A percentile compares a stretch with the other conserved stretches of the same genome.
phyloP scores from a whole-genome alignment of 2,797 vertebrate species.

The Oryzias sinensis region DNA sequence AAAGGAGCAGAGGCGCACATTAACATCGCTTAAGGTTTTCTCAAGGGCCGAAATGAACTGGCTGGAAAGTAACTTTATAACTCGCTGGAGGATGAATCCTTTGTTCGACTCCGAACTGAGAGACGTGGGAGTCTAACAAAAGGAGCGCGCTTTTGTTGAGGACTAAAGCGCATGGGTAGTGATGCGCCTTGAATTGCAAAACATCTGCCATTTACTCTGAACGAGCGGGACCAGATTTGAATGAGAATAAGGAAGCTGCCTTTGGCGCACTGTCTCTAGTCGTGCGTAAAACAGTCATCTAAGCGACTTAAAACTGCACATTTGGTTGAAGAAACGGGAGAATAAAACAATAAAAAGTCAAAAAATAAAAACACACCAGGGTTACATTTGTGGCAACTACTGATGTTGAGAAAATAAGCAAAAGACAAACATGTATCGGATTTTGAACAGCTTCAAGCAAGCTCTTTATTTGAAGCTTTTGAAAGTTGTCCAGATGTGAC shows the following conservation, averaged over 20 bases:
- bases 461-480: too few relatives aligned
- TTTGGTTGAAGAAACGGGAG: slow-evolving; percentile 7
- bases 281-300: slow-evolving; percentile 53
- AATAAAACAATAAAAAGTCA: too few relatives aligned
- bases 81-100: slow-evolving; percentile 82
- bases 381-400: too few relatives aligned
- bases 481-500: too few relatives aligned
- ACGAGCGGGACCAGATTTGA: slow-evolving; percentile 73
- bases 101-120: slow-evolving; percentile 73
- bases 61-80: slow-evolving; percentile 87
- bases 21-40: slow-evolving; percentile 85
- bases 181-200: slow-evolving; percentile 84
- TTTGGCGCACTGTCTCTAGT: slow-evolving; percentile 48
- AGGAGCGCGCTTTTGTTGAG: slow-evolving; percentile 73
- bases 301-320: slow-evolving; percentile 22
- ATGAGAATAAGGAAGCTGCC: slow-evolving; percentile 69
- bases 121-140: slow-evolving; percentile 80
- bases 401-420: too few relatives aligned
- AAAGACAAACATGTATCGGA: too few relatives aligned
- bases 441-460: too few relatives aligned
- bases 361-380: too few relatives aligned
- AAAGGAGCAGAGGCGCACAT: slow-evolving; percentile 81
- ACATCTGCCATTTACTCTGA: slow-evolving; percentile 84
- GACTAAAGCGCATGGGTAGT: slow-evolving; percentile 77
- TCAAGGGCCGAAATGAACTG: slow-evolving; percentile 80